phyloP scores from a whole-genome alignment of 2,797 vertebrate genomes.

The Helostoma temminkii region DNA sequence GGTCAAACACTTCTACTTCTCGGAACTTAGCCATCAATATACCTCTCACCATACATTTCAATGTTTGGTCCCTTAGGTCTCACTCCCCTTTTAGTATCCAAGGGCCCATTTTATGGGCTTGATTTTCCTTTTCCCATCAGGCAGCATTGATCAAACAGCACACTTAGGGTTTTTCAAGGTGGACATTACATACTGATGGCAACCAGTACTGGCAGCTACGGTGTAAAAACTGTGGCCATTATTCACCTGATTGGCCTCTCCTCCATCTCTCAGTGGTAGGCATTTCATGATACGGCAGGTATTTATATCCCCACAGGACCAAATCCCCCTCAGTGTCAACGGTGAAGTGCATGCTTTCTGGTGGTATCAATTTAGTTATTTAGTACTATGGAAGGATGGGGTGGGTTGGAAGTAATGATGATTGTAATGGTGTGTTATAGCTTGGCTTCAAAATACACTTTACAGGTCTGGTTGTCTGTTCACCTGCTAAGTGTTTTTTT shows the following conservation, averaged over 20 bases:
- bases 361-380: constrained; percentile 82
- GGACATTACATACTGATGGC: constrained; percentile 85
- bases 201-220: constrained; percentile 70
- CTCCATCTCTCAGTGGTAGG: constrained; percentile 80
- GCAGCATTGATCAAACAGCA: constrained; percentile 84
- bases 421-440: constrained; percentile 76
- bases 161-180: constrained; percentile 83
- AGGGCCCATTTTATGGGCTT: constrained; percentile 83
- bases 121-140: constrained; percentile 86
- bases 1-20: constrained; percentile 80
- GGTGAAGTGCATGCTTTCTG: constrained; percentile 82
- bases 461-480: constrained; percentile 46
- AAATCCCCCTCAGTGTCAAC: constrained; percentile 66
- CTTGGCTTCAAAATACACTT: constrained; percentile 65
- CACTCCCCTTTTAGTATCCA: constrained; percentile 81
- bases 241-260: constrained; percentile 86
- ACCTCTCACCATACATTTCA: constrained; percentile 78
- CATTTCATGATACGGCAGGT: constrained; percentile 84
- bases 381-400: constrained; percentile 74
- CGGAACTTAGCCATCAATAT: constrained; percentile 79
- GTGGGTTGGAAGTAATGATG: constrained; percentile 37
- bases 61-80: constrained; percentile 72
- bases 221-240: constrained; percentile 84
- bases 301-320: constrained; percentile 83
- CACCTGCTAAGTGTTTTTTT: constrained; percentile 35